Evolutionary conservation across 2,113 vertebrate genomes (phyloP).

Genomic region (Gymnocephalus cernua): DNA sequence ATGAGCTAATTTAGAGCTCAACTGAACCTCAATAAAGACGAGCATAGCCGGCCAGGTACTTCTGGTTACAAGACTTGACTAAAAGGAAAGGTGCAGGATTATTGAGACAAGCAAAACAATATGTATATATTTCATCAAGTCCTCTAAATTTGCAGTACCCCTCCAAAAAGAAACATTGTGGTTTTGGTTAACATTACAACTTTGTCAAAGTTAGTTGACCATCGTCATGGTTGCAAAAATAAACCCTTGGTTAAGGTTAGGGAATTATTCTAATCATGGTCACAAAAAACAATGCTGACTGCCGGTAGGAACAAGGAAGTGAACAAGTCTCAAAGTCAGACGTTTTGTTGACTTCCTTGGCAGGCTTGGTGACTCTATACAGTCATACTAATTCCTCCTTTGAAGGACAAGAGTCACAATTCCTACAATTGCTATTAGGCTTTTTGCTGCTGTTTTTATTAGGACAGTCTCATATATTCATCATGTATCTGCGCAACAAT

Average conservation of each 20-base stretch:
- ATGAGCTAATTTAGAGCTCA: slow-evolving; percentile 83
- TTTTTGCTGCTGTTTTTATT: not conserved
- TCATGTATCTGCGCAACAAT: too few species aligned
- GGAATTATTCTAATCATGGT: not conserved
- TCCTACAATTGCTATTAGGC: not conserved
- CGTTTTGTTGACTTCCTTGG: not conserved
- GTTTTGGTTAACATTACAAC: not conserved
- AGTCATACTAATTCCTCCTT: too few species aligned
- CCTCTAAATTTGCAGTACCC: not conserved
- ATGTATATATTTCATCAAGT: not conserved
- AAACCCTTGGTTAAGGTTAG: not conserved
- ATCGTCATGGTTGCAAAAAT: not conserved
- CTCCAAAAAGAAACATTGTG: not conserved
- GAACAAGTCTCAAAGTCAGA: not conserved
- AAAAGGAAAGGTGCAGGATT: slow-evolving; percentile 40
- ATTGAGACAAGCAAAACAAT: slow-evolving; percentile 1
- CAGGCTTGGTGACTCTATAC: not conserved
- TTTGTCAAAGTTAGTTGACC: not conserved
- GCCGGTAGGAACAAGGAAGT: not conserved
- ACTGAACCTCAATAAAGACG: slow-evolving; percentile 77
- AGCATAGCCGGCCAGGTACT: slow-evolving; percentile 46
- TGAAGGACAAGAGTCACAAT: not conserved
- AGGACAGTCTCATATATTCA: not conserved
- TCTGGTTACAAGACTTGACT: slow-evolving; percentile 27
- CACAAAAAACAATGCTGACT: not conserved